phyloP scores from a whole-genome alignment of 2,113 vertebrate species.

The Chiloscyllium plagiosum region DNA sequence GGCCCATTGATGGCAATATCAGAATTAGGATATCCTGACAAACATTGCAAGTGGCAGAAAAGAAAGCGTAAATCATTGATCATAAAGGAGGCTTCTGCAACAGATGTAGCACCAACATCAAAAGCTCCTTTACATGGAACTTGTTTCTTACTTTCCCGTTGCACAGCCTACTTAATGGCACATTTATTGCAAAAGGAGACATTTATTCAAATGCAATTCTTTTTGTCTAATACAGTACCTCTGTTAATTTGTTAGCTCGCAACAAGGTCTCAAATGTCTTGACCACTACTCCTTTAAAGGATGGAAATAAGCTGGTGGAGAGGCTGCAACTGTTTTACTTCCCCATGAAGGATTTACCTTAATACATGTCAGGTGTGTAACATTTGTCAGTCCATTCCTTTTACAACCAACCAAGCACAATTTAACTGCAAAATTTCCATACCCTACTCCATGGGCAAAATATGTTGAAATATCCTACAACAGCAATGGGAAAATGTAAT shows the following conservation, averaged over 20 bases:
- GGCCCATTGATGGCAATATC: conserved; percentile 33
- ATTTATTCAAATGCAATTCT: conserved; percentile 10
- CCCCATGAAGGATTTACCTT: background rate
- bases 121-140: conserved; percentile 27
- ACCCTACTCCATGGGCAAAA: background rate
- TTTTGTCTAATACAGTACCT: background rate
- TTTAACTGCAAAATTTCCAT: background rate
- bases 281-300: background rate
- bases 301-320: background rate
- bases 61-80: conserved; percentile 36
- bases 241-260: background rate
- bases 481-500: background rate
- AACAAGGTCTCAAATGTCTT: conserved; percentile 11
- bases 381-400: conserved; percentile 8
- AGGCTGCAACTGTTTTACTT: background rate
- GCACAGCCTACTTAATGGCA: background rate
- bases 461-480: no score
- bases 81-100: conserved; percentile 24
- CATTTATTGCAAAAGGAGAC: conserved; percentile 12
- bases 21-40: conserved; percentile 37
- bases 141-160: conserved; percentile 6
- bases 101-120: conserved; percentile 36
- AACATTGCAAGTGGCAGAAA: conserved; percentile 34
- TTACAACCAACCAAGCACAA: background rate
- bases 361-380: background rate